Evolutionary conservation across 2,797 vertebrate genomes (phyloP).

Genomic region (Phylloscopus collybita): DNA sequence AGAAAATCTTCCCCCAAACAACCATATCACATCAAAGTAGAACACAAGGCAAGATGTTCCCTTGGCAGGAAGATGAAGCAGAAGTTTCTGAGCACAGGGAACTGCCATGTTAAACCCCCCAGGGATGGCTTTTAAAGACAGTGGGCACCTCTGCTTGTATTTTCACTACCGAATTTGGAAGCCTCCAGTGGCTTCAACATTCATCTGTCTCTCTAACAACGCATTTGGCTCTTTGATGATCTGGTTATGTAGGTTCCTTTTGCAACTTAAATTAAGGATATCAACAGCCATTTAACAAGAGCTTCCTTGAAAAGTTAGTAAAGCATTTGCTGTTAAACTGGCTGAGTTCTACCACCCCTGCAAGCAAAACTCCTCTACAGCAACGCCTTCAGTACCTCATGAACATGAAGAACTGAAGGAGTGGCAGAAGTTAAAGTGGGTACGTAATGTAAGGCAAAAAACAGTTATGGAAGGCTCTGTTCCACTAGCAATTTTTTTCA

Average conservation of each 20-base stretch:
- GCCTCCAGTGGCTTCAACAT: neutral
- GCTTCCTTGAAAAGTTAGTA: neutral
- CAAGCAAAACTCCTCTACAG: neutral
- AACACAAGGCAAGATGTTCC: neutral
- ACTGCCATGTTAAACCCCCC: neutral
- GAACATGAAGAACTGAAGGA: neutral
- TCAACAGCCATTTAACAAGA: neutral
- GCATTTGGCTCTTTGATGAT: neutral
- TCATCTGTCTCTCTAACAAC: neutral
- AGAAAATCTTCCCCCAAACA: conserved; percentile 39
- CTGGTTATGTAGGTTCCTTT: neutral
- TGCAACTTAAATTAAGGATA: neutral
- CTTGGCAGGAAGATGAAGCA: neutral
- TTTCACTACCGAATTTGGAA: neutral
- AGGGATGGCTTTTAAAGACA: neutral
- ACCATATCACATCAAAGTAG: neutral
- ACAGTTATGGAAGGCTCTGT: neutral
- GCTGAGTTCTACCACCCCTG: neutral
- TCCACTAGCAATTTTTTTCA: neutral
- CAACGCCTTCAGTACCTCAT: neutral
- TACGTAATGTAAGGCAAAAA: rapidly evolving
- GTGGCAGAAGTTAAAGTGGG: neutral
- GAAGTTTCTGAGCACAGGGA: neutral
- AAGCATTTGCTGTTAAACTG: neutral
- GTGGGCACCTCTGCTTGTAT: neutral